A percentile compares a stretch with the other conserved stretches of the same genome.
Evolutionary conservation across 1,140 invertebrate genomes (phyloP).

Genomic region (Gonioctena quinquepunctata): DNA sequence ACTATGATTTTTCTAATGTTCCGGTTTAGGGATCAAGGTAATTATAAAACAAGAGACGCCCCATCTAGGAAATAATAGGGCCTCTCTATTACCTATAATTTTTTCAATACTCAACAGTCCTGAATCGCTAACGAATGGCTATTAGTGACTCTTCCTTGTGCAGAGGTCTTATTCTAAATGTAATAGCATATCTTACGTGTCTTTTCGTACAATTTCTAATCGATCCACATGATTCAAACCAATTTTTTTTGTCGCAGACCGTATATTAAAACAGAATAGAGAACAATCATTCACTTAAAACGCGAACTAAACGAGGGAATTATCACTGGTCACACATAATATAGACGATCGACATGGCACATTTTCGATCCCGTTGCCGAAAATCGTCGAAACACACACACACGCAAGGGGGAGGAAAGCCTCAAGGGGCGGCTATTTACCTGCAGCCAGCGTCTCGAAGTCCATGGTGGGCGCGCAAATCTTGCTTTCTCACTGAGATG

Average conservation of each 20-base stretch:
- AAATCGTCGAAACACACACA: background rate
- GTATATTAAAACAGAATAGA: slow-evolving; percentile 25
- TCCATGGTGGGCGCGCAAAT: slow-evolving; percentile 45
- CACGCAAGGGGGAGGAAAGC: background rate
- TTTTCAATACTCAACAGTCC: too few species aligned
- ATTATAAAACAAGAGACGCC: too few species aligned
- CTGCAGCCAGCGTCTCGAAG: slow-evolving; percentile 51
- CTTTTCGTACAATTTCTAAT: background rate
- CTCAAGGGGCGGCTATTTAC: slow-evolving; percentile 33
- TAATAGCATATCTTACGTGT: background rate
- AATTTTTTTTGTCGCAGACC: slow-evolving; percentile 18
- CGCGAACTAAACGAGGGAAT: slow-evolving; percentile 32
- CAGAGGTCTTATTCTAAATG: background rate
- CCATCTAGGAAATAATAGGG: too few species aligned
- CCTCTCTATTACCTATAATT: too few species aligned
- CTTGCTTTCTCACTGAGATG: slow-evolving; percentile 34
- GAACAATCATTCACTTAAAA: slow-evolving; percentile 45
- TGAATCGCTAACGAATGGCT: too few species aligned
- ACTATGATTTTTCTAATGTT: too few species aligned
- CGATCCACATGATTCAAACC: slow-evolving; percentile 6
- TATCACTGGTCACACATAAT: slow-evolving; percentile 7
- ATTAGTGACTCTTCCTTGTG: too few species aligned
- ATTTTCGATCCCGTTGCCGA: background rate
- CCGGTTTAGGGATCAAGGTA: too few species aligned
- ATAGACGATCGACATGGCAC: background rate